Conservation (phyloP, 1,140 invertebrate genomes). For the Aphaenogaster ashmeadi region DNA sequence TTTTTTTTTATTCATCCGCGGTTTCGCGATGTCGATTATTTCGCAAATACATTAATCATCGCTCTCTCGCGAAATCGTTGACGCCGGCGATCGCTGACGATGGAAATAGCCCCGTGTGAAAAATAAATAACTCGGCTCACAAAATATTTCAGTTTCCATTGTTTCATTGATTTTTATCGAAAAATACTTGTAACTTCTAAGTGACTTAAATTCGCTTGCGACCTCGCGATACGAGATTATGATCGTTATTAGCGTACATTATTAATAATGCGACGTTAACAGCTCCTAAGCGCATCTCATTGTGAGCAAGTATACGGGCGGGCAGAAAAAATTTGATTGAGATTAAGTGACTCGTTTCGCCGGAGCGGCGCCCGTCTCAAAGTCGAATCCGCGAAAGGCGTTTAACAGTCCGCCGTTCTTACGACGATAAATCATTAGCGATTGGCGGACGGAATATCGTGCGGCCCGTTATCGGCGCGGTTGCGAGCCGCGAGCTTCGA, state of each 20-base stretch:
- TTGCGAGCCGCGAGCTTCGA: constrained; percentile 53
- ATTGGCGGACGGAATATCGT: constrained; percentile 73
- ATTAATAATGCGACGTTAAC: constrained; percentile 55
- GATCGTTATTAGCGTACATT: background rate
- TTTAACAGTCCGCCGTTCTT: constrained; percentile 69
- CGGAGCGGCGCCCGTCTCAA: constrained; percentile 46
- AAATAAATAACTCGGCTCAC: background rate
- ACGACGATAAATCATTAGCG: constrained; percentile 76
- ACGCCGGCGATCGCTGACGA: background rate
- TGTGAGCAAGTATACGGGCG: constrained; percentile 10
- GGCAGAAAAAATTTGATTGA: constrained; percentile 35
- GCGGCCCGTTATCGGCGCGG: constrained; percentile 70
- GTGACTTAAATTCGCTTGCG: background rate
- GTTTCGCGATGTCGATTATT: constrained; percentile 55
- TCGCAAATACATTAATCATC: constrained; percentile 49
- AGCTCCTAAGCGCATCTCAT: constrained; percentile 56
- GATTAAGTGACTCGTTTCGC: constrained; percentile 54
- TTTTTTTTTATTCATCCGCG: constrained; percentile 25
- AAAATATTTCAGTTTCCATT: constrained; percentile 3
- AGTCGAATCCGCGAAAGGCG: constrained; percentile 66
- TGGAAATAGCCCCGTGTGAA: background rate
- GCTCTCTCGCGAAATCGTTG: constrained; percentile 33
- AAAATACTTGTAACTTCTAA: background rate
- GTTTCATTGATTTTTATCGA: constrained; percentile 1
- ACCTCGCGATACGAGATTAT: background rate